These are phyloP conservation scores for Chrosomus eos DNA, from an alignment of 2,797 vertebrate species.

Conservation along the genomic window DNA sequence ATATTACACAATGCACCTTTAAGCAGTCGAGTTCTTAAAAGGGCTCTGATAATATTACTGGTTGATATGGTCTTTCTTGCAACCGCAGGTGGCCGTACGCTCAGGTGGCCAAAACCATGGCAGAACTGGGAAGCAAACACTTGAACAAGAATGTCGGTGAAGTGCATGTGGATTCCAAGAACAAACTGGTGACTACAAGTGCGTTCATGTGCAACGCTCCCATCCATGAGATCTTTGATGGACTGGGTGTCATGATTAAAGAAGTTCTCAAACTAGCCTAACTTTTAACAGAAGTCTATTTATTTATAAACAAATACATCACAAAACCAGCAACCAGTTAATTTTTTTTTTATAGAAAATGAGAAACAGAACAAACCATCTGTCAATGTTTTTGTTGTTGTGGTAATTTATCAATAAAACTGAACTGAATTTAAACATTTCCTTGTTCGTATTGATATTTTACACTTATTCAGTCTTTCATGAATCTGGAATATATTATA, in stretches of 20 bases:
- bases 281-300: not conserved
- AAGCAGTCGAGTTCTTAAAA: not conserved
- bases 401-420: slow-evolving; percentile 9
- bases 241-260: slow-evolving; percentile 81
- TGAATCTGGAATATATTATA: no score
- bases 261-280: slow-evolving; percentile 82
- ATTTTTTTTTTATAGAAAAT: not conserved
- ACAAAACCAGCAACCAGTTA: not conserved
- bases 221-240: slow-evolving; percentile 82
- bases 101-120: slow-evolving; percentile 73
- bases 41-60: not conserved
- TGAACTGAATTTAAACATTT: not conserved
- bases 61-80: not conserved
- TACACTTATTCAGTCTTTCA: not conserved
- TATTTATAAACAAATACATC: not conserved
- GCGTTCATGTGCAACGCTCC: slow-evolving; percentile 89
- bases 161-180: slow-evolving; percentile 80
- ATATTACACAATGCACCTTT: no score
- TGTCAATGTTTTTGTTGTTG: slow-evolving; percentile 2
- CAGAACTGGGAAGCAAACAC: slow-evolving; percentile 82
- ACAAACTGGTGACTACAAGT: slow-evolving; percentile 84
- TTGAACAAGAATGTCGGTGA: slow-evolving; percentile 82
- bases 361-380: not conserved
- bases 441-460: not conserved
- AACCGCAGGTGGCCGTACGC: slow-evolving; percentile 82